Conservation (phyloP, 1,140 invertebrate species). For the Asbolus verrucosus region DNA sequence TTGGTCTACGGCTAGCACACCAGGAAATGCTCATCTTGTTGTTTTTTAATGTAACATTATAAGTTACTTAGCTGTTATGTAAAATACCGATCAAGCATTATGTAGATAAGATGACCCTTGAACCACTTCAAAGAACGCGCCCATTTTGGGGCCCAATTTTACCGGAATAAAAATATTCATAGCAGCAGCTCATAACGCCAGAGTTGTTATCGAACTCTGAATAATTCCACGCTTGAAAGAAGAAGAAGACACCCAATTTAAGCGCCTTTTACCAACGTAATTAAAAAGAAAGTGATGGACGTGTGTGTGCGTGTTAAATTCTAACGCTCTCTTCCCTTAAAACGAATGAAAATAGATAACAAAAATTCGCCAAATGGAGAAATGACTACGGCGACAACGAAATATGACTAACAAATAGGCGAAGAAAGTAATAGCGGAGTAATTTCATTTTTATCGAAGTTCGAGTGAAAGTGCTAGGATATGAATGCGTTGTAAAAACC, state of each 20-base stretch:
- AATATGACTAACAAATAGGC: too few species aligned
- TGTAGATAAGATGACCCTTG: too few species aligned
- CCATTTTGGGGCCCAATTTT: too few species aligned
- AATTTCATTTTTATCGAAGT: constrained; percentile 20
- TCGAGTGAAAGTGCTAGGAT: constrained; percentile 13
- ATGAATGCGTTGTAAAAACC: constrained; percentile 9
- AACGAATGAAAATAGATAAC: not conserved
- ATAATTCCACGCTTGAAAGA: too few species aligned
- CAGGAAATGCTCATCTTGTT: constrained; percentile 21
- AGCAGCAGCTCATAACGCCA: too few species aligned
- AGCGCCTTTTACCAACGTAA: not conserved
- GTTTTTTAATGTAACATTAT: constrained; percentile 20
- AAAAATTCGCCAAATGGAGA: not conserved
- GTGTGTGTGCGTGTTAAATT: not conserved
- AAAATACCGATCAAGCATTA: too few species aligned
- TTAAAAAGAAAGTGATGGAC: constrained; percentile 16
- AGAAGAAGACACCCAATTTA: constrained; percentile 3
- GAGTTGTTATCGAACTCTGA: not conserved
- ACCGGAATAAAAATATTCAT: constrained; percentile 12
- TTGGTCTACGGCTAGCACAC: not conserved
- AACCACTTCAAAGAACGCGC: constrained; percentile 20
- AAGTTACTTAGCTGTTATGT: constrained; percentile 15
- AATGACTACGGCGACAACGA: too few species aligned
- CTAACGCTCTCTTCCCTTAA: constrained; percentile 1
- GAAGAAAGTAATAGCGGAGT: not conserved